Conservation (phyloP, 2,113 vertebrate genomes). For the Cochlearius cochlearius region DNA sequence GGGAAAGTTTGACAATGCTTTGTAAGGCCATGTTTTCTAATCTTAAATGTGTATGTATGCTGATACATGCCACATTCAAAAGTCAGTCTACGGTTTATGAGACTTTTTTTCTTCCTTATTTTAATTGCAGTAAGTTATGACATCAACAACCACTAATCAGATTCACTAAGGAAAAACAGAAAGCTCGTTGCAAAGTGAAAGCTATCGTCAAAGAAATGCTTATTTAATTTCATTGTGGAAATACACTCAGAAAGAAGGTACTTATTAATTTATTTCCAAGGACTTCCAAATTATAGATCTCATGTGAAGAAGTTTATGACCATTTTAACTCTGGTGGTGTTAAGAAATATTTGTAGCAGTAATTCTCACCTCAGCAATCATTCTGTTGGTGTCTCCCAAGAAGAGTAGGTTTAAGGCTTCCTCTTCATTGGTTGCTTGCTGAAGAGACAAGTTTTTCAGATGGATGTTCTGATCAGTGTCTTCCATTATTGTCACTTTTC, state of each 20-base stretch:
- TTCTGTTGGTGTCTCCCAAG: constrained; percentile 95
- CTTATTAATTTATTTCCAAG: background rate
- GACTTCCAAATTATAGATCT: background rate
- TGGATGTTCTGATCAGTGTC: constrained; percentile 95
- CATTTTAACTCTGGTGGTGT: background rate
- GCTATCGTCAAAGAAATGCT: background rate
- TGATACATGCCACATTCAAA: background rate
- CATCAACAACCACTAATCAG: background rate
- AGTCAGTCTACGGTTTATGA: background rate
- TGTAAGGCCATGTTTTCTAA: background rate
- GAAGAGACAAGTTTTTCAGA: constrained; percentile 91
- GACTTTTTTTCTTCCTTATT: background rate
- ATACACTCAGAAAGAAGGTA: background rate
- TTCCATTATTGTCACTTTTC: constrained; percentile 92
- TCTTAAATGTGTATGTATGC: background rate
- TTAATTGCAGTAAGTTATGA: background rate
- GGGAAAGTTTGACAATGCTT: background rate
- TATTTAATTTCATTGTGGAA: background rate
- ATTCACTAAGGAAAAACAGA: background rate
- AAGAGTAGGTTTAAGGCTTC: constrained; percentile 95
- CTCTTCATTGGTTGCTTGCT: constrained; percentile 89
- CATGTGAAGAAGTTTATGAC: background rate
- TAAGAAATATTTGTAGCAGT: background rate
- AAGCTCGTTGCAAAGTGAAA: background rate
- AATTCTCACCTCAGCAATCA: constrained; percentile 91